These are phyloP conservation scores for Brienomyrus brachyistius DNA, from an alignment of 2,113 vertebrate species.

Conservation along the genomic window DNA sequence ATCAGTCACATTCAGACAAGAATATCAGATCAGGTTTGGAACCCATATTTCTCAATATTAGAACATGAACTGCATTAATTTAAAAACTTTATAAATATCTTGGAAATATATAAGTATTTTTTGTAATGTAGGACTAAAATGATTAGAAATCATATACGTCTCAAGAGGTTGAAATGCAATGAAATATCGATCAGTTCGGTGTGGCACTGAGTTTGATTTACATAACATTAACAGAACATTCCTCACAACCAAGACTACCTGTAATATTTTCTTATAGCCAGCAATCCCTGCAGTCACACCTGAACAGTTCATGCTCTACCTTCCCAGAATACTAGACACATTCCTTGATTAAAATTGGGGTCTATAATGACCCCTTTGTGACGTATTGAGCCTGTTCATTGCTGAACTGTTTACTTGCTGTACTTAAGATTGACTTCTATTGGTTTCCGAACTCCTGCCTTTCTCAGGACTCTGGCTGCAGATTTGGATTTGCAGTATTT, in stretches of 20 bases:
- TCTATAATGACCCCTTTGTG: neutral
- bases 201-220: neutral
- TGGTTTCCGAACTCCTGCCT: neutral
- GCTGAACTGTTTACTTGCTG: neutral
- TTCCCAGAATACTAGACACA: neutral
- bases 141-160: conserved; percentile 23
- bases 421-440: neutral
- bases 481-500: neutral
- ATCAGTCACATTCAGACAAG: conserved; percentile 27
- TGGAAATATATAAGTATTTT: neutral
- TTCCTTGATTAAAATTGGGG: neutral
- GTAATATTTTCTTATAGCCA: neutral
- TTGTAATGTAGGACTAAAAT: neutral
- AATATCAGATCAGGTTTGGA: conserved; percentile 26
- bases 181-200: conserved; percentile 19
- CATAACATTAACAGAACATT: neutral
- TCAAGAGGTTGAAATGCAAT: conserved; percentile 10
- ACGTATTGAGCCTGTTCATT: neutral
- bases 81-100: neutral
- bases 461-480: neutral
- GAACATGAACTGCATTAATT: conserved; percentile 15
- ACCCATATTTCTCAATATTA: conserved; percentile 9
- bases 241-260: neutral
- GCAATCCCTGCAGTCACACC: neutral
- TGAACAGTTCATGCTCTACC: neutral